These are phyloP conservation scores for Drosophila monieri DNA, from an alignment of 2,888 invertebrate genomes.

Conservation along the genomic window DNA sequence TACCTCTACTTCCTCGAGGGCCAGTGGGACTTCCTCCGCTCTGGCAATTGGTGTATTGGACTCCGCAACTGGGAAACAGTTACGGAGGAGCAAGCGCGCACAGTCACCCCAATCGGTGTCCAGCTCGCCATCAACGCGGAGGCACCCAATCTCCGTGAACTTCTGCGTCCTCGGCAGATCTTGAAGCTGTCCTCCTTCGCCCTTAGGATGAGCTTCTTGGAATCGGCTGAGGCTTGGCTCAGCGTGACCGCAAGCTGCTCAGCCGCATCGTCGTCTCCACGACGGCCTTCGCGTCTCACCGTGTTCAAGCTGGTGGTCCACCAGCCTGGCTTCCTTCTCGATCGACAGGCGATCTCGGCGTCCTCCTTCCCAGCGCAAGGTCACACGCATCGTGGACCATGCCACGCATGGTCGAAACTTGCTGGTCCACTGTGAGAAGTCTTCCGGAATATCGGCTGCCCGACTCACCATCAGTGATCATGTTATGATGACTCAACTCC, in stretches of 20 bases:
- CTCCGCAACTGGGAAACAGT: constrained; percentile 12
- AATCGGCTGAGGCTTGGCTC: neutral
- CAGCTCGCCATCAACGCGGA: constrained; percentile 7
- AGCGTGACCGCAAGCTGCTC: constrained; percentile 1
- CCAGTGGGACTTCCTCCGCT: neutral
- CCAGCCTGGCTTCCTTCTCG: no score
- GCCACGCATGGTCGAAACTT: constrained; percentile 16
- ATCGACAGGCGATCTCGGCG: constrained; percentile 4
- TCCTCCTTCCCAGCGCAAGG: constrained; percentile 8
- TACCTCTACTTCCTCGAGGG: neutral
- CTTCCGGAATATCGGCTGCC: neutral
- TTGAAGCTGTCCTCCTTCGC: no score
- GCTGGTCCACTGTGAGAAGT: constrained; percentile 14
- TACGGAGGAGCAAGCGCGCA: constrained; percentile 6
- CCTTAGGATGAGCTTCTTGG: no score
- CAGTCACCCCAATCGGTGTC: constrained; percentile 19
- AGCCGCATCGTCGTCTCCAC: neutral
- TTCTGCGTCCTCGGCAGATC: constrained; percentile 18
- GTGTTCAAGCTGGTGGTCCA: neutral
- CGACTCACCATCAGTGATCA: no score
- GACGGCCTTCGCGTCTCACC: constrained; percentile 16
- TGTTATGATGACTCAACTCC: no score
- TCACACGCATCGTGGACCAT: constrained; percentile 19
- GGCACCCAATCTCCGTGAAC: constrained; percentile 14
- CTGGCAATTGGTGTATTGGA: no score